phyloP scores from a whole-genome alignment of 2,888 invertebrate species.

The Rapana venosa region DNA sequence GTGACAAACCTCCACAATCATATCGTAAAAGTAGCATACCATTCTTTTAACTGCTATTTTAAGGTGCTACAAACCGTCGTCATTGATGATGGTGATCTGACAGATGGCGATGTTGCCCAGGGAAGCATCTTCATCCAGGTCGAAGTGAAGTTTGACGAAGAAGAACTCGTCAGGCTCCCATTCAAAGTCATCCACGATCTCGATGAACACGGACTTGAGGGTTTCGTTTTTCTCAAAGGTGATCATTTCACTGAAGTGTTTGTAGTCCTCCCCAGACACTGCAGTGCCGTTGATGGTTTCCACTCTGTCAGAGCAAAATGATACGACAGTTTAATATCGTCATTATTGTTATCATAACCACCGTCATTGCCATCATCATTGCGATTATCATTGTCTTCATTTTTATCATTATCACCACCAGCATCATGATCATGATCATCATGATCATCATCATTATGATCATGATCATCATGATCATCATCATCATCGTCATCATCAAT shows the following conservation, averaged over 20 bases:
- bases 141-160: conserved; percentile 80
- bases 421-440: no score
- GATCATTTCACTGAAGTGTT: conserved; percentile 80
- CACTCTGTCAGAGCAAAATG: conserved; percentile 75
- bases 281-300: conserved; percentile 83
- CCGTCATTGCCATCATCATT: no score
- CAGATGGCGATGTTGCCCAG: conserved; percentile 81
- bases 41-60: no score
- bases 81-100: conserved; percentile 82
- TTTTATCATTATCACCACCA: no score
- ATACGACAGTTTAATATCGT: not conserved
- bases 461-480: no score
- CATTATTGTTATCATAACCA: no score
- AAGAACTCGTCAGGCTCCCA: conserved; percentile 84
- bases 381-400: no score
- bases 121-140: conserved; percentile 70
- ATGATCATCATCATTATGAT: no score
- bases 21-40: no score
- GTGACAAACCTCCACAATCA: no score
- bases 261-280: conserved; percentile 81
- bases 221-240: conserved; percentile 81
- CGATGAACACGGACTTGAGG: conserved; percentile 80
- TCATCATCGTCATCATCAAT: no score
- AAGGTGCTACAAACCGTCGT: conserved; percentile 82
- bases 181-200: conserved; percentile 82